Conservation (phyloP, 2,113 vertebrate genomes). For the Mohoua ochrocephala region DNA sequence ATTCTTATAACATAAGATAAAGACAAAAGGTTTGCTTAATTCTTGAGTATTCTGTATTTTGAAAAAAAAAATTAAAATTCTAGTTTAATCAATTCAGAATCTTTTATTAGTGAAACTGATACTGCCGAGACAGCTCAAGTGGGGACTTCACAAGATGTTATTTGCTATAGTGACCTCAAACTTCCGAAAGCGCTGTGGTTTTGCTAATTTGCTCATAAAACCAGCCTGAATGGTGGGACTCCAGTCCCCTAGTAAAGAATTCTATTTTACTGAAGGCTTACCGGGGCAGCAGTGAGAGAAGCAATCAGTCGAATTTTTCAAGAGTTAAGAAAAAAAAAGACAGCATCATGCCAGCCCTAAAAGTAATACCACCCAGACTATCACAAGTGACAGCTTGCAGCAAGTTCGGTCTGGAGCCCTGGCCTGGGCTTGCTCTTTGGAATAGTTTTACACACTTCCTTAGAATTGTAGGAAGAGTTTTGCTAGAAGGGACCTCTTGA, state of each 20-base stretch:
- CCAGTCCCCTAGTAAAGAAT: neutral
- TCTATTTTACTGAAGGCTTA: neutral
- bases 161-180: neutral
- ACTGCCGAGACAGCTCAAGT: neutral
- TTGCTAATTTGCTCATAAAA: neutral
- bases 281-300: neutral
- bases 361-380: neutral
- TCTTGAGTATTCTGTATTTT: neutral
- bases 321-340: neutral
- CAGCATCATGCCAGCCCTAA: neutral
- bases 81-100: neutral
- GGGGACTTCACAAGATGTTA: neutral
- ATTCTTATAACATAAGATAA: neutral
- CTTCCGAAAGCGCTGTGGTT: rapidly evolving
- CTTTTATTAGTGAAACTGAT: neutral
- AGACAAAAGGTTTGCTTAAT: neutral
- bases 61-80: neutral
- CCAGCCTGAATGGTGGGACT: neutral
- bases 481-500: neutral
- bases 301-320: neutral
- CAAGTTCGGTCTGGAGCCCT: neutral
- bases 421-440: neutral
- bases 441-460: neutral
- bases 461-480: neutral
- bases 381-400: neutral